phyloP scores from a whole-genome alignment of 2,888 invertebrate species.

The Protophormia terraenovae region DNA sequence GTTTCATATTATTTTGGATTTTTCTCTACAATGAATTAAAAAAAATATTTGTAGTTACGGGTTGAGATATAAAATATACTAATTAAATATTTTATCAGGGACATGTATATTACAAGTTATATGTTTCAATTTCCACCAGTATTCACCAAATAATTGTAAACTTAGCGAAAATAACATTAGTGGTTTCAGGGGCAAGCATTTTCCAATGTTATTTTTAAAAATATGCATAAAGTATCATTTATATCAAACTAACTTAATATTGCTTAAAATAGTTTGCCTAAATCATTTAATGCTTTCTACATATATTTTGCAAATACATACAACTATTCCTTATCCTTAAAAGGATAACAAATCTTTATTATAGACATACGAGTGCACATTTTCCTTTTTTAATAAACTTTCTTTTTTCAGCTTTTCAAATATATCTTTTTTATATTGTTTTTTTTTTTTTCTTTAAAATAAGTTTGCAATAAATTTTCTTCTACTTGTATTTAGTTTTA shows the following conservation, averaged over 20 bases:
- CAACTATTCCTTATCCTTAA: not conserved
- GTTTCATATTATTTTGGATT: too few relatives aligned
- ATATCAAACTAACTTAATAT: not conserved
- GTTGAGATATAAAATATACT: too few relatives aligned
- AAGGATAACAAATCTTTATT: slow-evolving; percentile 26
- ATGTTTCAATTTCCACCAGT: too few relatives aligned
- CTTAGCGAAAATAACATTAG: too few relatives aligned
- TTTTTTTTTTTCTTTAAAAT: not conserved
- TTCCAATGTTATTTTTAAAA: too few relatives aligned
- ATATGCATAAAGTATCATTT: not conserved
- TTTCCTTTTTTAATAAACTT: not conserved
- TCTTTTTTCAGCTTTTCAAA: not conserved
- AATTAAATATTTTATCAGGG: too few relatives aligned
- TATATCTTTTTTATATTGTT: not conserved
- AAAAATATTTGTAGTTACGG: too few relatives aligned
- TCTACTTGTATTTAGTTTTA: slow-evolving; percentile 37
- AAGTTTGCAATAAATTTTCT: slow-evolving; percentile 52
- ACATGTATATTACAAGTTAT: too few relatives aligned
- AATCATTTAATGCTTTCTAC: not conserved
- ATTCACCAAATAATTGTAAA: too few relatives aligned
- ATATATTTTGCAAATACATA: not conserved
- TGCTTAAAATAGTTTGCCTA: not conserved
- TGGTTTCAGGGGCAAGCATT: too few relatives aligned
- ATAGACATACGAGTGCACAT: not conserved
- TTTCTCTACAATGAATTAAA: too few relatives aligned